These are phyloP conservation scores for Diabrotica virgifera DNA, from an alignment of 1,140 invertebrate species.

Conservation along the genomic window DNA sequence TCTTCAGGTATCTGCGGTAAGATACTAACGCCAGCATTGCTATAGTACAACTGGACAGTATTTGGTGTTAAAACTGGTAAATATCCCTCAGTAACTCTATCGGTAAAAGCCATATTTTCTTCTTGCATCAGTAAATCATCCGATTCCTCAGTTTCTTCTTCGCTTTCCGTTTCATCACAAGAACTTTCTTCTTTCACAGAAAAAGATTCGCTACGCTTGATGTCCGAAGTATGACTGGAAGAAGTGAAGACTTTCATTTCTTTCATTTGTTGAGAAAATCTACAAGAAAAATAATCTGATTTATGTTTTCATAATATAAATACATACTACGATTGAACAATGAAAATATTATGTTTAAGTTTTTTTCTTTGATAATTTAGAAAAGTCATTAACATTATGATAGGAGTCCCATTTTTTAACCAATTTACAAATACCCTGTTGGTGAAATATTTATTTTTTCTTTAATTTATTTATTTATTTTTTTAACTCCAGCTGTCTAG, in stretches of 20 bases:
- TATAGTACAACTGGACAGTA: slow-evolving; percentile 29
- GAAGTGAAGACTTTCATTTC: slow-evolving; percentile 24
- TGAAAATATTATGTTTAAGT: too few species aligned
- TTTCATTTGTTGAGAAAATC: slow-evolving; percentile 28
- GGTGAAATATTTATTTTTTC: too few species aligned
- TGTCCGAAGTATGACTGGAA: slow-evolving; percentile 5
- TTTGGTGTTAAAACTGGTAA: slow-evolving; percentile 19
- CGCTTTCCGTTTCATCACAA: slow-evolving; percentile 12
- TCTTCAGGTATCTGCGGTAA: slow-evolving; percentile 38
- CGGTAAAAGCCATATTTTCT: neutral
- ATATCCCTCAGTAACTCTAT: slow-evolving; percentile 7
- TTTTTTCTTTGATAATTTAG: too few species aligned
- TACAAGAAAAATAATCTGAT: slow-evolving; percentile 7
- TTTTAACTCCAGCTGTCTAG: too few species aligned
- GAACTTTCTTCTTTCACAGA: slow-evolving; percentile 2
- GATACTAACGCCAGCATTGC: slow-evolving; percentile 32
- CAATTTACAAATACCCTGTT: too few species aligned
- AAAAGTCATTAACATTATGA: too few species aligned
- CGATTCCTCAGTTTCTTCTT: slow-evolving; percentile 4
- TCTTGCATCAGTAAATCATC: slow-evolving; percentile 3
- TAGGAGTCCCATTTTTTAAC: too few species aligned
- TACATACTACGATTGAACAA: neutral
- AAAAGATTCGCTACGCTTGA: slow-evolving; percentile 5
- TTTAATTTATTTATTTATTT: too few species aligned
- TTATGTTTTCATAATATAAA: neutral